These are phyloP conservation scores for Busseola fusca DNA, from an alignment of 2,888 invertebrate genomes.

Conservation along the genomic window DNA sequence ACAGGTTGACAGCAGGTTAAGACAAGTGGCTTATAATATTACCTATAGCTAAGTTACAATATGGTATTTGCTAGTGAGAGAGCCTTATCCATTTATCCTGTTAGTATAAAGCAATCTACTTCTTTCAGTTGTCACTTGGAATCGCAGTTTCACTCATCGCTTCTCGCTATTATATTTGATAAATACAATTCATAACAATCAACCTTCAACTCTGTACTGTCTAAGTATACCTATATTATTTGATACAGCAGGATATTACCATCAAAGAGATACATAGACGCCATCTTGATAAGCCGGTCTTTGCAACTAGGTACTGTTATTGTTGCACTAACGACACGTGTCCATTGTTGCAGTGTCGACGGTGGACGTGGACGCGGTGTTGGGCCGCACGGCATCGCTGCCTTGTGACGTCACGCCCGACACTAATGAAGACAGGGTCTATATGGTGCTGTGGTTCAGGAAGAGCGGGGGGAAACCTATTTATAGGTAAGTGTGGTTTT, in stretches of 20 bases:
- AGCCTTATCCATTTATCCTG: not conserved
- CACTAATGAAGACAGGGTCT: slow-evolving; percentile 94
- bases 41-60: too few relatives aligned
- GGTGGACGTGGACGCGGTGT: slow-evolving; percentile 93
- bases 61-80: too few relatives aligned
- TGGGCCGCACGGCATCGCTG: slow-evolving; percentile 94
- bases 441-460: slow-evolving; percentile 97
- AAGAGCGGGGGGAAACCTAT: slow-evolving; percentile 96
- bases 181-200: not conserved
- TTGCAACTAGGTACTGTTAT: slow-evolving; percentile 4
- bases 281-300: slow-evolving; percentile 6
- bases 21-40: too few relatives aligned
- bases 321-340: slow-evolving; percentile 24
- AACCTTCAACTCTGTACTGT: not conserved
- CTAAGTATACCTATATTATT: not conserved
- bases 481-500: slow-evolving; percentile 91
- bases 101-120: not conserved
- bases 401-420: slow-evolving; percentile 97
- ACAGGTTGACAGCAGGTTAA: too few relatives aligned
- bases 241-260: not conserved
- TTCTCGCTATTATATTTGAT: too few relatives aligned
- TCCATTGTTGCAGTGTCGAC: slow-evolving; percentile 82
- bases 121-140: too few relatives aligned
- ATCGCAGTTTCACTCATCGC: too few relatives aligned
- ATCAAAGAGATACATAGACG: not conserved